Conservation (phyloP, 2,888 invertebrate species). For the Encarsia formosa region DNA sequence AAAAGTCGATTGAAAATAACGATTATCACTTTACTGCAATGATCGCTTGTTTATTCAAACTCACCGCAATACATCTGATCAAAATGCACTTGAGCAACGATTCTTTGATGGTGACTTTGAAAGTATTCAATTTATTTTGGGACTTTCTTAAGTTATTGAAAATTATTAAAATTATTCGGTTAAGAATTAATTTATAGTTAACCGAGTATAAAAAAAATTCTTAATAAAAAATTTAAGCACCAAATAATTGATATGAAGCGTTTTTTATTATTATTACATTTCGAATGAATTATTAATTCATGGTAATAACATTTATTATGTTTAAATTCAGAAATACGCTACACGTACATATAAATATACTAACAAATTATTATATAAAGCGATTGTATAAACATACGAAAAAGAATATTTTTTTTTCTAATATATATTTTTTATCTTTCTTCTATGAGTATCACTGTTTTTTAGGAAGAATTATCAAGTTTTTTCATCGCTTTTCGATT, state of each 20-base stretch:
- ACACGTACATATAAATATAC: slow-evolving; percentile 25
- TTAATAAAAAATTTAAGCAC: too few species aligned
- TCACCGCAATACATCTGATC: too few species aligned
- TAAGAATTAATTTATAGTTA: too few species aligned
- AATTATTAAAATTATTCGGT: too few species aligned
- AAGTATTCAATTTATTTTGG: too few species aligned
- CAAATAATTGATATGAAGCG: slow-evolving; percentile 3
- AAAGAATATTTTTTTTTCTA: slow-evolving; percentile 5
- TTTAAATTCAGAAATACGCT: slow-evolving; percentile 22
- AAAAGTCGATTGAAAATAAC: too few species aligned
- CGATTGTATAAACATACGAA: slow-evolving; percentile 23
- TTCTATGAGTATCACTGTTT: not conserved
- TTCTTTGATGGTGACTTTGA: too few species aligned
- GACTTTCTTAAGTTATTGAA: too few species aligned
- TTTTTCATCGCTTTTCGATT: not conserved
- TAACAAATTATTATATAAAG: slow-evolving; percentile 26
- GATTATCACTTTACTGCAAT: too few species aligned
- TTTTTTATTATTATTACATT: slow-evolving; percentile 20
- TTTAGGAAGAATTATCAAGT: not conserved
- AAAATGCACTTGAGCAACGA: too few species aligned
- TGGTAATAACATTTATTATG: slow-evolving; percentile 16
- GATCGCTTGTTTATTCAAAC: too few species aligned
- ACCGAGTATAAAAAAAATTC: too few species aligned
- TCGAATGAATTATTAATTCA: slow-evolving; percentile 7
- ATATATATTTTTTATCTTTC: not conserved